Evolutionary conservation across 2,113 vertebrate species (phyloP).

Genomic region (Vidua macroura): DNA sequence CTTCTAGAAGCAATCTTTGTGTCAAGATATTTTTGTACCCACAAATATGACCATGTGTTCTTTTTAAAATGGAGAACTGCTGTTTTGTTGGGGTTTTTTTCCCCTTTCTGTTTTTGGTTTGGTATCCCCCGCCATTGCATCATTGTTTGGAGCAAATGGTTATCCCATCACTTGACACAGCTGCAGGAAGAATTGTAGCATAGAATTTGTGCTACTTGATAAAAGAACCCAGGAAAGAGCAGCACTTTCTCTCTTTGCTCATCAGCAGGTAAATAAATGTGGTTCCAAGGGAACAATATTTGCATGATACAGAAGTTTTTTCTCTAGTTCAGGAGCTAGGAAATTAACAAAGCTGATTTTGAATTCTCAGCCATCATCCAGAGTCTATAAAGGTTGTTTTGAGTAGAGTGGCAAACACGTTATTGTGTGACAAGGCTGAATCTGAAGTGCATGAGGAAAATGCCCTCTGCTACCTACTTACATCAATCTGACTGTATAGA

Average conservation of each 20-base stretch:
- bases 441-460: not conserved
- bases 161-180: not conserved
- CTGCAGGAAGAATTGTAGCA: not conserved
- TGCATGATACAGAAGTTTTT: not conserved
- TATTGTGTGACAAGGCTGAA: not conserved
- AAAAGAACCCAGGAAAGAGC: not conserved
- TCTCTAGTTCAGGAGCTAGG: not conserved
- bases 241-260: not conserved
- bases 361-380: not conserved
- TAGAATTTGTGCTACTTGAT: not conserved
- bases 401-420: not conserved
- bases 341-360: not conserved
- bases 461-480: not conserved
- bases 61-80: not conserved
- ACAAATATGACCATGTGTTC: not conserved
- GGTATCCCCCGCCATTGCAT: accelerated
- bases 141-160: not conserved
- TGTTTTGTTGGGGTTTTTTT: not conserved
- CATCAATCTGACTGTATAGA: not conserved
- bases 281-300: not conserved
- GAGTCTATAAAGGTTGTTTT: not conserved
- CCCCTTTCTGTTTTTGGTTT: not conserved
- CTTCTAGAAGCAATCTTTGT: not conserved
- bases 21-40: not conserved
- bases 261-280: not conserved